Evolutionary conservation across 2,888 invertebrate species (phyloP).

Genomic region (Hecatera dysodea): DNA sequence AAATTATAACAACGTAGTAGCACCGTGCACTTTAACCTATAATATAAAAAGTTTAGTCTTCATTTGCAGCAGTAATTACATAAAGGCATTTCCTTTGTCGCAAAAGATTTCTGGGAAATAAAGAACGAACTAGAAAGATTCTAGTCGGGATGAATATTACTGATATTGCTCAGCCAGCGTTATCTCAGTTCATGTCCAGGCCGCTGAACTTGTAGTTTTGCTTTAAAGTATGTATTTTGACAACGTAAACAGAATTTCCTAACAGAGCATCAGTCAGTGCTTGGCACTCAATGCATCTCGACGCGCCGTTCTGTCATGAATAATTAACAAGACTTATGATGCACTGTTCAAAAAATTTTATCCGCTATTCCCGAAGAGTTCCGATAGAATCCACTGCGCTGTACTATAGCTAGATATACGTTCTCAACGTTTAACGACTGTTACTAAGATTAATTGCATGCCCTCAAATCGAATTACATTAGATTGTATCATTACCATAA

Average conservation of each 20-base stretch:
- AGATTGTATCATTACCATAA: slow-evolving; percentile 32
- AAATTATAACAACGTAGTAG: slow-evolving; percentile 32
- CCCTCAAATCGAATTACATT: slow-evolving; percentile 12
- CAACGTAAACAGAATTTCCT: slow-evolving; percentile 8
- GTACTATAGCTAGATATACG: slow-evolving; percentile 1
- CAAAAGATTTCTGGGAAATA: slow-evolving; percentile 7
- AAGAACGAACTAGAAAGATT: not conserved
- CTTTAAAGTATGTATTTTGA: not conserved
- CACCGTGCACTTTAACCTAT: slow-evolving; percentile 17
- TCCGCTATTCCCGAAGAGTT: not conserved
- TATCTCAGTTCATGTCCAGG: too few species aligned
- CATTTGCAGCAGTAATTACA: slow-evolving; percentile 29
- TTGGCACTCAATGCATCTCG: slow-evolving; percentile 6
- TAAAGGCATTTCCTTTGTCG: slow-evolving; percentile 18
- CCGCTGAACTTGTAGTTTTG: too few species aligned
- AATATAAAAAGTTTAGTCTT: slow-evolving; percentile 12
- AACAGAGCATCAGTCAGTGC: slow-evolving; percentile 9
- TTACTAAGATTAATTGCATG: slow-evolving; percentile 28
- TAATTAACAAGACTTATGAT: slow-evolving; percentile 32
- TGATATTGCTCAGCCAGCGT: not conserved
- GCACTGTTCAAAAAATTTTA: not conserved
- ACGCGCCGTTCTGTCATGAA: not conserved
- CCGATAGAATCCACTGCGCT: not conserved
- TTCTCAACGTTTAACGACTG: slow-evolving; percentile 17
- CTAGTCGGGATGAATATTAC: not conserved